Evolutionary conservation across 64 coral and sea anemone genomes (phyloP).

Genomic region (Anthopleura sola): DNA sequence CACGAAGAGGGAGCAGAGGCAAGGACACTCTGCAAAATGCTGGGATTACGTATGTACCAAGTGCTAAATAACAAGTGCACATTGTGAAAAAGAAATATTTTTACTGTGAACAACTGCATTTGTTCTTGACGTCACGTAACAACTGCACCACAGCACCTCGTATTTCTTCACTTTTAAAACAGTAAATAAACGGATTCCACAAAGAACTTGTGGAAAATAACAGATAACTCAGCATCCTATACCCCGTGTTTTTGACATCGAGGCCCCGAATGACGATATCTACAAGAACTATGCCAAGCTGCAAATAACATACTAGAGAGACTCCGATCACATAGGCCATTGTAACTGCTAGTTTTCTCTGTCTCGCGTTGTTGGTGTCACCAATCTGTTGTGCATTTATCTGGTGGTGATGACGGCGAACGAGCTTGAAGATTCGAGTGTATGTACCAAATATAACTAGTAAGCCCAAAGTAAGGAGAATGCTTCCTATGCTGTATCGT

Average conservation of each 20-base stretch:
- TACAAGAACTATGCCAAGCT: neutral
- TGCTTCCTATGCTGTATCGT: neutral
- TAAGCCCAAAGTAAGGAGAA: neutral
- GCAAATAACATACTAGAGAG: neutral
- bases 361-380: neutral
- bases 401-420: conserved; percentile 9
- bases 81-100: no score
- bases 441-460: neutral
- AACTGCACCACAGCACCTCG: neutral
- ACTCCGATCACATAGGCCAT: neutral
- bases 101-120: neutral
- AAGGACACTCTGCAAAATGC: no score
- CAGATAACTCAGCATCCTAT: neutral
- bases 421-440: neutral
- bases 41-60: no score
- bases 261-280: neutral
- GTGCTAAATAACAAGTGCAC: no score
- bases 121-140: neutral
- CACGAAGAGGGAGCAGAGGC: no score
- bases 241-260: no score
- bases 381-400: neutral
- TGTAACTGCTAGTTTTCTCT: neutral
- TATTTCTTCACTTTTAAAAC: neutral
- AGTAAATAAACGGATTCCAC: neutral
- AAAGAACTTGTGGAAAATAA: neutral